These are phyloP conservation scores for Cheilosia urbana DNA, from an alignment of 2,888 invertebrate genomes.

Conservation along the genomic window DNA sequence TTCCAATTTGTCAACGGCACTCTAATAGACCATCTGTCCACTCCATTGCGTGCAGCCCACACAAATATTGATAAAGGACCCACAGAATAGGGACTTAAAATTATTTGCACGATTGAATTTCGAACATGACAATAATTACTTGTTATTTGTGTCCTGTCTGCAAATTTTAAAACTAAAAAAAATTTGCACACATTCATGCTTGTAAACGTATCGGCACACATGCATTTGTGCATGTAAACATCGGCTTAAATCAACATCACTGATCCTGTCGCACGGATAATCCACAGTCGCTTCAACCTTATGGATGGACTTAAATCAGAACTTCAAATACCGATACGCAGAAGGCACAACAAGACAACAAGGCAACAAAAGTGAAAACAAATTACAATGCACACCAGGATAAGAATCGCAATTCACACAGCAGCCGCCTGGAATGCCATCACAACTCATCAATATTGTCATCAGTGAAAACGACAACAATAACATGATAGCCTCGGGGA, in stretches of 20 bases:
- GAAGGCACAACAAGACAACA: constrained; percentile 13
- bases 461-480: constrained; percentile 63
- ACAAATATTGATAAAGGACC: constrained; percentile 57
- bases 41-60: constrained; percentile 45
- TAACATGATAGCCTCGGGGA: constrained; percentile 62
- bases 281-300: constrained; percentile 22
- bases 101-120: constrained; percentile 70
- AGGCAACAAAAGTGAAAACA: constrained; percentile 42
- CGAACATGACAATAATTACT: constrained; percentile 31
- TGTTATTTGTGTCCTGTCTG: constrained; percentile 12
- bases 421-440: constrained; percentile 32
- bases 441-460: constrained; percentile 71
- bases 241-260: constrained; percentile 49
- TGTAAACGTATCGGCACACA: constrained; percentile 2
- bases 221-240: constrained; percentile 57
- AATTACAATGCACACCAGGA: constrained; percentile 43
- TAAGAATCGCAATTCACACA: constrained; percentile 52
- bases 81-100: constrained; percentile 47
- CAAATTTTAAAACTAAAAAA: constrained; percentile 8
- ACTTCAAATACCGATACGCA: constrained; percentile 52
- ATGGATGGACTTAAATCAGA: constrained; percentile 2
- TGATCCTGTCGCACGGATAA: constrained; percentile 64
- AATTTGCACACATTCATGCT: not conserved
- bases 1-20: constrained; percentile 39
- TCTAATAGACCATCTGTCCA: constrained; percentile 41